phyloP scores from a whole-genome alignment of 1,140 invertebrate species.

The Dufourea novaeangliae region DNA sequence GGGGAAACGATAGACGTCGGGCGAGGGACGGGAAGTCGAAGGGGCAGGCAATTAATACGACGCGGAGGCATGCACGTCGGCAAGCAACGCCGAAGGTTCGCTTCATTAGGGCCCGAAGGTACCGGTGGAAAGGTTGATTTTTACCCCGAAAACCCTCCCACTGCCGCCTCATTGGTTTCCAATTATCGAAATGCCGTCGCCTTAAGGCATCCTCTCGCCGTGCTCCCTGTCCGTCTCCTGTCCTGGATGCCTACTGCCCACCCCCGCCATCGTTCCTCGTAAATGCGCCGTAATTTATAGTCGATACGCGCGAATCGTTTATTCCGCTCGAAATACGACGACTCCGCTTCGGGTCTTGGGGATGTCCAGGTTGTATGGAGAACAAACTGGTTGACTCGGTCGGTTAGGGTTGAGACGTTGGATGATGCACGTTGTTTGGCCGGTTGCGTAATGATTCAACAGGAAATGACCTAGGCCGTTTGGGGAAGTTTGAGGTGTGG shows the following conservation, averaged over 20 bases:
- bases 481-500: too few species aligned
- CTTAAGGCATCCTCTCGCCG: constrained; percentile 62
- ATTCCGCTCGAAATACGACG: neutral
- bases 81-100: constrained; percentile 72
- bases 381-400: neutral
- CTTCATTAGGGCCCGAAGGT: constrained; percentile 75
- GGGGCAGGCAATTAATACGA: constrained; percentile 78
- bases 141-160: constrained; percentile 71
- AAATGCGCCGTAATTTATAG: constrained; percentile 57
- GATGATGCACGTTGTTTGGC: too few species aligned
- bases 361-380: neutral
- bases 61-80: constrained; percentile 76
- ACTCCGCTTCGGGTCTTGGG: neutral
- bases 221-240: constrained; percentile 39
- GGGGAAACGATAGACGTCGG: constrained; percentile 64
- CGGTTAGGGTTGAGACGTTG: too few species aligned
- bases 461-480: too few species aligned
- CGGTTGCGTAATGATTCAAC: too few species aligned
- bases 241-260: constrained; percentile 28
- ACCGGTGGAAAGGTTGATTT: constrained; percentile 74
- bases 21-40: constrained; percentile 56
- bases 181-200: constrained; percentile 73
- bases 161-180: constrained; percentile 71
- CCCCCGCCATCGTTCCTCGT: constrained; percentile 24
- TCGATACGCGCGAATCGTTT: constrained; percentile 42